Base-by-base conservation (phyloP, 2,888 invertebrate species). In the Conistra vaccinii region DNA sequence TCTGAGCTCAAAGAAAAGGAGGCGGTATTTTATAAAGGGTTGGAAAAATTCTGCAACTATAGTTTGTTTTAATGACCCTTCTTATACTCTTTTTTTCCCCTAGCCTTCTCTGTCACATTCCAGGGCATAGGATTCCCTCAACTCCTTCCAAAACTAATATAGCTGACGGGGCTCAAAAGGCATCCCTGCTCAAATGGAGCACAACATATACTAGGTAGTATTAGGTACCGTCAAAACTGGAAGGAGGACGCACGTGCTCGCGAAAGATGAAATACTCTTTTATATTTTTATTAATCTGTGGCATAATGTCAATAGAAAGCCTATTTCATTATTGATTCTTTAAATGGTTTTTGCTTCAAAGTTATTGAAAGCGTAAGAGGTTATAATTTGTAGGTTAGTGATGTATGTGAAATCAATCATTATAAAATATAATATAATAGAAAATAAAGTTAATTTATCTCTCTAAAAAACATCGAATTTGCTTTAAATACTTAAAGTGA, bases 1-100 rank as follows among this genome's bases (percentile, higher is more conserved):
- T 29, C 4, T 29, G 10, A 62, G 26, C 29, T 48, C 9, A 32
- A 7, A 23, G 6, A 26, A 81, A 81, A 55, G 5, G 57, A 32
- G 45, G 14, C 14, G 51, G 12, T 58, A 53, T 57, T 69, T 69
- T 58, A 3, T 32, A 26, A 69, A 67, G n/a, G 12, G 12, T 53
- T 63, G 0, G 10, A 6, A 32, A 62, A 55, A n/a, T n/a, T n/a
- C 29, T 35, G 5, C 5, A 45, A 7, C 10, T n/a, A 26, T 23
- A 63, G n/a, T 61, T 48, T 9, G 20, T 14, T 26, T 57, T 3
- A 3, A 6, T 57, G 1, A 45, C 32, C 17, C 6, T 17, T 6
- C 5, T 45, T 45, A 5, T 45, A 17, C 45, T 45, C 48, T 48
- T 51, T 23, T n/a, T n/a, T 12, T 42, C n/a, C n/a, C 53, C n/a